Evolutionary conservation across 2,888 invertebrate genomes (phyloP).

Genomic region (Apantesis nais): DNA sequence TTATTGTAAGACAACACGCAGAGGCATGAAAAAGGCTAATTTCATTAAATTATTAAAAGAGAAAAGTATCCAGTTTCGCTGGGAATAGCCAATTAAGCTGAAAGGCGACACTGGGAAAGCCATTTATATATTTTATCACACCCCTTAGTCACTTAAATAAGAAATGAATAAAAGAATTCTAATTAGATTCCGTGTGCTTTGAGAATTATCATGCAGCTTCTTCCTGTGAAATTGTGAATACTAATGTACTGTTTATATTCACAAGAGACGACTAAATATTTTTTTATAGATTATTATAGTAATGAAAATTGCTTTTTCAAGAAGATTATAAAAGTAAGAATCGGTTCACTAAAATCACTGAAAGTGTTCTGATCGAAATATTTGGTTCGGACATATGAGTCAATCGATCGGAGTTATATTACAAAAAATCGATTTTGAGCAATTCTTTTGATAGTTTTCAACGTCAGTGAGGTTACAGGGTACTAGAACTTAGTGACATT

Average conservation of each 20-base stretch:
- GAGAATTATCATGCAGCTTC: conserved; percentile 6
- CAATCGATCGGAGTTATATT: too few species aligned
- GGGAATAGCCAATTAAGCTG: conserved; percentile 16
- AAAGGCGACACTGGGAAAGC: conserved; percentile 16
- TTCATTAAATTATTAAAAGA: conserved; percentile 24
- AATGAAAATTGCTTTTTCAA: not conserved
- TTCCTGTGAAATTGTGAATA: not conserved
- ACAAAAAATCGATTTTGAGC: too few species aligned
- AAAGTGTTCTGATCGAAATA: too few species aligned
- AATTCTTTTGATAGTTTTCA: too few species aligned
- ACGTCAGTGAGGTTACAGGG: too few species aligned
- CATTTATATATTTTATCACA: conserved; percentile 25
- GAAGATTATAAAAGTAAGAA: too few species aligned
- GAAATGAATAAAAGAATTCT: conserved; percentile 6
- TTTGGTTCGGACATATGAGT: too few species aligned
- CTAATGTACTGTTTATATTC: not conserved
- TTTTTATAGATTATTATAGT: not conserved
- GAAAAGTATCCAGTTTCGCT: conserved; percentile 15
- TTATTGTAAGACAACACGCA: not conserved
- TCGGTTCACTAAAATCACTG: too few species aligned
- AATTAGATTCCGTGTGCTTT: conserved; percentile 9
- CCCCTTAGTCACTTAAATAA: conserved; percentile 17
- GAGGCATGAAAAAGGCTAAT: conserved; percentile 6
- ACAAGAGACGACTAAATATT: not conserved
- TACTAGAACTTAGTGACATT: too few species aligned